Percentiles rank a stretch among this genome's conserved stretches.
These are phyloP conservation scores for Chiridota heheva DNA, from an alignment of 35 echinoderm and acorn worm species.

Conservation along the genomic window DNA sequence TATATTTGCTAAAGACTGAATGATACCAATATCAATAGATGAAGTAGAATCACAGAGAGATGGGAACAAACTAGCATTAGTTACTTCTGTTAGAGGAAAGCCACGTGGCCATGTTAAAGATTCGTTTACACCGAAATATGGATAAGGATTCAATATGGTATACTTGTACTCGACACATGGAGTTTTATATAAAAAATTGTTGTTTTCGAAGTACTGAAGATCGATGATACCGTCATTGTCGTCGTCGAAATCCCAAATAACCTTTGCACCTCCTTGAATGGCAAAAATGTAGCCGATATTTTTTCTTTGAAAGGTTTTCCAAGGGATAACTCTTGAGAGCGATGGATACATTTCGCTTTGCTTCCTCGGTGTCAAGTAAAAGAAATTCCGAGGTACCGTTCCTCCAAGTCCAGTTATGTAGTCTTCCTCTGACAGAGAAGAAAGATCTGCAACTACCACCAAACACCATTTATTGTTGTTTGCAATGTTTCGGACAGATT, in stretches of 20 bases:
- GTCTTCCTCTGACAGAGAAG: no score
- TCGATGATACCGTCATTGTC: not conserved
- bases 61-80: not conserved
- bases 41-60: not conserved
- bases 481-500: not conserved
- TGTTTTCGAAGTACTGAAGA: no score
- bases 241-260: conserved; percentile 21
- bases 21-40: not conserved
- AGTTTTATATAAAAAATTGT: not conserved
- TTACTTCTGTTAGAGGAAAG: not conserved
- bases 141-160: conserved; percentile 7
- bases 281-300: conserved; percentile 24
- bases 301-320: conserved; percentile 7
- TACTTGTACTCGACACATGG: not conserved
- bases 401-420: not conserved
- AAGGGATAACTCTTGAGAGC: not conserved
- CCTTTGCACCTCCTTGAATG: not conserved
- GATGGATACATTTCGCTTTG: not conserved
- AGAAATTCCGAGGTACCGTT: not conserved
- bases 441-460: conserved; percentile 24
- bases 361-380: not conserved
- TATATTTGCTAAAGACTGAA: conserved; percentile 11
- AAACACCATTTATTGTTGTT: not conserved
- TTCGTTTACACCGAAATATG: not conserved
- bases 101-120: conserved; percentile 10